Percentiles rank a stretch among this genome's conserved stretches.
Conservation (phyloP, 2,888 invertebrate species). For the Sesia bembeciformis region DNA sequence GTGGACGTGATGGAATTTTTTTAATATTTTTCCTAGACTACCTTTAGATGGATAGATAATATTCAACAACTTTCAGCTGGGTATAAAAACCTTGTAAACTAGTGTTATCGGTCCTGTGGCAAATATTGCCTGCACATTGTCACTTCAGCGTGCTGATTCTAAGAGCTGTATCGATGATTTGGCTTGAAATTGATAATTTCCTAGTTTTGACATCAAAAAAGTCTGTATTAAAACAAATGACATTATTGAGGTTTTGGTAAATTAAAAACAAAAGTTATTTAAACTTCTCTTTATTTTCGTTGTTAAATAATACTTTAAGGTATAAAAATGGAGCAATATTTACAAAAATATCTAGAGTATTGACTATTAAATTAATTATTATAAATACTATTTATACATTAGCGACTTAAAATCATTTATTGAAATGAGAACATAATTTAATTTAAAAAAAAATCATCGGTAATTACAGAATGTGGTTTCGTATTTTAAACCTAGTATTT, state of each 20-base stretch:
- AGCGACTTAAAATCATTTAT: neutral
- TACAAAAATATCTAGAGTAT: conserved; percentile 19
- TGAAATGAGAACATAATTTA: neutral
- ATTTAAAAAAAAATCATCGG: neutral
- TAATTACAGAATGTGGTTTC: neutral
- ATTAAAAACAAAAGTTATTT: neutral
- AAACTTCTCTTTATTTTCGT: conserved; percentile 24
- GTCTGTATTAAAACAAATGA: too few relatives aligned
- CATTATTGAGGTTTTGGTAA: conserved; percentile 7
- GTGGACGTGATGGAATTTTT: too few relatives aligned
- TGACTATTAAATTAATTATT: conserved; percentile 11
- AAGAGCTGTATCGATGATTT: too few relatives aligned
- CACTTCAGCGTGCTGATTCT: too few relatives aligned
- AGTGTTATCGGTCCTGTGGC: too few relatives aligned
- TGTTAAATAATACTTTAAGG: conserved; percentile 46
- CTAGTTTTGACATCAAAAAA: too few relatives aligned
- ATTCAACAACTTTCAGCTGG: too few relatives aligned
- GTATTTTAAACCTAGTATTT: conserved; percentile 4
- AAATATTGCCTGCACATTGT: too few relatives aligned
- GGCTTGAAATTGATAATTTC: too few relatives aligned
- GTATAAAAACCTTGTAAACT: too few relatives aligned
- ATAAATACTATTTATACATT: neutral
- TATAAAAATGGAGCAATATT: conserved; percentile 30
- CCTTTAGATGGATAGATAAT: too few relatives aligned
- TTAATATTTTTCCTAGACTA: too few relatives aligned